These are phyloP conservation scores for Ligdia adustata DNA, from an alignment of 2,888 invertebrate genomes.

Conservation along the genomic window DNA sequence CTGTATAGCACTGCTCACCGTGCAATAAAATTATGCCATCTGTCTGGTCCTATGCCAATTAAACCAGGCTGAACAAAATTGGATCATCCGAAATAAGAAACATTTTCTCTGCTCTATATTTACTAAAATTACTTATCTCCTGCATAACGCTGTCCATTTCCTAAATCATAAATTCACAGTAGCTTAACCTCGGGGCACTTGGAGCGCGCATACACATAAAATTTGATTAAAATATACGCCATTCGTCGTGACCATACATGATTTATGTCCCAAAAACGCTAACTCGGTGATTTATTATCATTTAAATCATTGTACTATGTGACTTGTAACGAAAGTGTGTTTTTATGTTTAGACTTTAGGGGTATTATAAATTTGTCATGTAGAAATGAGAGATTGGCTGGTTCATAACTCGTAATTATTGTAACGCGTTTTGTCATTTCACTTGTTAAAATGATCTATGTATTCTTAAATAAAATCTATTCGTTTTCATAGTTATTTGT, in stretches of 20 bases:
- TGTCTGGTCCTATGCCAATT: too few species aligned
- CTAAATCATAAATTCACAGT: conserved; percentile 41
- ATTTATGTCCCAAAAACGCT: conserved; percentile 27
- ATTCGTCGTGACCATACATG: conserved; percentile 29
- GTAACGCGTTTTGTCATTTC: neutral
- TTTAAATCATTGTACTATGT: conserved; percentile 11
- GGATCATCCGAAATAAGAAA: too few species aligned
- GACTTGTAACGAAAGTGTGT: conserved; percentile 24
- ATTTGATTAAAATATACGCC: conserved; percentile 36
- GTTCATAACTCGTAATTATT: neutral
- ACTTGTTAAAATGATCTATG: too few species aligned
- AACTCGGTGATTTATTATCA: conserved; percentile 18
- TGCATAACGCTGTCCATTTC: conserved; percentile 13
- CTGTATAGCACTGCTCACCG: too few species aligned
- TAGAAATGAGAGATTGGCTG: conserved; percentile 8
- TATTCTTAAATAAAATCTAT: too few species aligned
- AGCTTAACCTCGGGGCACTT: conserved; percentile 37
- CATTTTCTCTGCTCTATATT: too few species aligned
- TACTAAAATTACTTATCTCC: too few species aligned
- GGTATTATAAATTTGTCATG: conserved; percentile 16
- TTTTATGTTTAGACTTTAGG: conserved; percentile 23
- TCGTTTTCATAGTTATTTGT: too few species aligned
- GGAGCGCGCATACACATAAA: conserved; percentile 30
- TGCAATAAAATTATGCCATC: too few species aligned
- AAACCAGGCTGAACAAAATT: too few species aligned